Evolutionary conservation across 2,797 vertebrate species (phyloP).

Genomic region (Hydrolagus colliei): DNA sequence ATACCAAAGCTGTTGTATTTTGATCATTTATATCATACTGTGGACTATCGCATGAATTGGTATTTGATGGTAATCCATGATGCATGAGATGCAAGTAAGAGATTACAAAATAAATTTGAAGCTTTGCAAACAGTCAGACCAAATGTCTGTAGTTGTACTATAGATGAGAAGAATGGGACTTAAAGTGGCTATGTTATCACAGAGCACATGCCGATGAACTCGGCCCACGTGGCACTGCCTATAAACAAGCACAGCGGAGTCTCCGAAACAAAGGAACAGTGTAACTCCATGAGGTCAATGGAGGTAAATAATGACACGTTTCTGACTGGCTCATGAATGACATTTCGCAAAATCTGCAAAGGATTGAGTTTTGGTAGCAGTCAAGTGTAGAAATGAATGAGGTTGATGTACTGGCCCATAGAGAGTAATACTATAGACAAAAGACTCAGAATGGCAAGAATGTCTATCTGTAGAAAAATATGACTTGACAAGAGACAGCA

Average conservation of each 20-base stretch:
- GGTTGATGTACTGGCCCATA: slow-evolving; percentile 49
- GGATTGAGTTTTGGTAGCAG: slow-evolving; percentile 53
- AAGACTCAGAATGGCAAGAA: slow-evolving; percentile 68
- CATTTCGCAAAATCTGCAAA: slow-evolving; percentile 33
- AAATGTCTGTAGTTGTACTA: neutral
- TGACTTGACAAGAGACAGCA: slow-evolving; percentile 77
- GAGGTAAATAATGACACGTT: neutral
- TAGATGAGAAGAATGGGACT: neutral
- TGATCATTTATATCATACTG: neutral
- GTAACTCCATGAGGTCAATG: neutral
- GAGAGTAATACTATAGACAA: slow-evolving; percentile 47
- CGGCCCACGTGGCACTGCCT: neutral
- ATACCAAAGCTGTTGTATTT: neutral
- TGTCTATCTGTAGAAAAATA: slow-evolving; percentile 70
- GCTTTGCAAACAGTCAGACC: neutral
- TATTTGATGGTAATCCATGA: neutral
- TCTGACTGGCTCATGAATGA: neutral
- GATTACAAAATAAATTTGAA: neutral
- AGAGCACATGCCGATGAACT: neutral
- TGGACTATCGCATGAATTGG: neutral
- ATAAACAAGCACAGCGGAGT: neutral
- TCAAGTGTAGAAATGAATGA: slow-evolving; percentile 49
- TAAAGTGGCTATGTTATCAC: neutral
- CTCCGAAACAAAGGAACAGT: neutral
- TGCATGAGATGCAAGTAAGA: neutral